These are phyloP conservation scores for Scartelaos histophorus DNA, from an alignment of 2,113 vertebrate species.

Conservation along the genomic window DNA sequence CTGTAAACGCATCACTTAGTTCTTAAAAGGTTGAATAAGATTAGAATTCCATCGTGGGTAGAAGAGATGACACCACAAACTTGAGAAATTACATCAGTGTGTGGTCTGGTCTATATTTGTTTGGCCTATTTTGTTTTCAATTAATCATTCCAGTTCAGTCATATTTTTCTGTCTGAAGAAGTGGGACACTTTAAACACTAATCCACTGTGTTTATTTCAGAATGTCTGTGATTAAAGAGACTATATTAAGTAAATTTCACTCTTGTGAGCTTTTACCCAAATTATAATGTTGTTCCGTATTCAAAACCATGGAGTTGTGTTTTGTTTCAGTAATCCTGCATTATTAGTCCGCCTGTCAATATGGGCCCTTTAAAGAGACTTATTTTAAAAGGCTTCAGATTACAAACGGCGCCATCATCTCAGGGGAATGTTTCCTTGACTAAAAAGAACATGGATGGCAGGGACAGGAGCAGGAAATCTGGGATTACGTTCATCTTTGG, in stretches of 20 bases:
- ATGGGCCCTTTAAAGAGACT: neutral
- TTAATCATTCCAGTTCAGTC: neutral
- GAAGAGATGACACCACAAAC: too few species aligned
- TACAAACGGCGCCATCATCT: slow-evolving; percentile 24
- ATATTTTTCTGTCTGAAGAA: slow-evolving; percentile 2
- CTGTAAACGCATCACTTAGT: too few species aligned
- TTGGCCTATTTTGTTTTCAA: neutral
- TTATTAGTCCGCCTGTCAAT: too few species aligned
- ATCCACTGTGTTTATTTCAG: neutral
- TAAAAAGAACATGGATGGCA: slow-evolving; percentile 25
- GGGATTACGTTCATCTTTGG: slow-evolving; percentile 67
- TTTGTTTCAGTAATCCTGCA: too few species aligned
- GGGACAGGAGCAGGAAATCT: slow-evolving; percentile 41
- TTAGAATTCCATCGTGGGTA: too few species aligned
- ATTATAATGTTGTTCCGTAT: too few species aligned
- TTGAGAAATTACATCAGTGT: too few species aligned
- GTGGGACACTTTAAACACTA: slow-evolving; percentile 10
- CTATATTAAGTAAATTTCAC: too few species aligned
- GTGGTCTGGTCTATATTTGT: neutral
- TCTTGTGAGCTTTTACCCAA: too few species aligned
- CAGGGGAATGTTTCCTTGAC: slow-evolving; percentile 32
- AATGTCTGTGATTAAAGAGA: neutral
- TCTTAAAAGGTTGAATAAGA: too few species aligned
- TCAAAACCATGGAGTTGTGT: too few species aligned
- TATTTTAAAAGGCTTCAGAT: slow-evolving; percentile 16